Conservation (phyloP, 2,113 vertebrate genomes). For the Leuciscus idus region DNA sequence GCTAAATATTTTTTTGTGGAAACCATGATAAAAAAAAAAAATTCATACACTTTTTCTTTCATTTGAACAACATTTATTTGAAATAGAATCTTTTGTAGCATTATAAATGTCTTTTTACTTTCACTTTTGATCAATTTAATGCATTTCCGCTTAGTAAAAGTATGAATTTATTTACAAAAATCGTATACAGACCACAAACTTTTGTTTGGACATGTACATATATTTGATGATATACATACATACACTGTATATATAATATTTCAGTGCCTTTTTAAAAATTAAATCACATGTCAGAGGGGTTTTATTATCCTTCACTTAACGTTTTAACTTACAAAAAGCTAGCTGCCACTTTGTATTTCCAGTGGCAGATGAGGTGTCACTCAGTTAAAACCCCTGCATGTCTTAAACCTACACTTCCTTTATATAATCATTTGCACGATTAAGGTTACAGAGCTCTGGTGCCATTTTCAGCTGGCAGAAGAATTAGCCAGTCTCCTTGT, state of each 20-base stretch:
- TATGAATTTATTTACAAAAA: background rate
- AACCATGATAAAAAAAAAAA: background rate
- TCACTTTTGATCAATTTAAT: background rate
- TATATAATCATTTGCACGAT: background rate
- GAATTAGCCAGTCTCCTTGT: conserved; percentile 47
- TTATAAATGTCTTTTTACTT: background rate
- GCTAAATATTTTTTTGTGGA: background rate
- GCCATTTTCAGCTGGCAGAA: conserved; percentile 28
- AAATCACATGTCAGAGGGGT: background rate
- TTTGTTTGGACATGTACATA: too few species aligned
- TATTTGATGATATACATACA: too few species aligned
- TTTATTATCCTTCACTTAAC: background rate
- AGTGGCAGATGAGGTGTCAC: conserved; percentile 12
- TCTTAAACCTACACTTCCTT: conserved; percentile 13
- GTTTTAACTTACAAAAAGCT: background rate
- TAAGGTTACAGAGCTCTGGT: background rate
- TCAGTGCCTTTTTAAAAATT: background rate
- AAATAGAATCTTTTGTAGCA: background rate
- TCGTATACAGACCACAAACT: too few species aligned
- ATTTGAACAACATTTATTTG: background rate
- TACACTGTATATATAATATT: too few species aligned
- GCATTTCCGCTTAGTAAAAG: background rate
- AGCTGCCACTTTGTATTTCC: background rate
- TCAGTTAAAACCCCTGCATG: conserved; percentile 10
- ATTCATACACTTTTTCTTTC: background rate